These are phyloP conservation scores for Chesias legatella DNA, from an alignment of 2,888 invertebrate genomes.

Conservation along the genomic window DNA sequence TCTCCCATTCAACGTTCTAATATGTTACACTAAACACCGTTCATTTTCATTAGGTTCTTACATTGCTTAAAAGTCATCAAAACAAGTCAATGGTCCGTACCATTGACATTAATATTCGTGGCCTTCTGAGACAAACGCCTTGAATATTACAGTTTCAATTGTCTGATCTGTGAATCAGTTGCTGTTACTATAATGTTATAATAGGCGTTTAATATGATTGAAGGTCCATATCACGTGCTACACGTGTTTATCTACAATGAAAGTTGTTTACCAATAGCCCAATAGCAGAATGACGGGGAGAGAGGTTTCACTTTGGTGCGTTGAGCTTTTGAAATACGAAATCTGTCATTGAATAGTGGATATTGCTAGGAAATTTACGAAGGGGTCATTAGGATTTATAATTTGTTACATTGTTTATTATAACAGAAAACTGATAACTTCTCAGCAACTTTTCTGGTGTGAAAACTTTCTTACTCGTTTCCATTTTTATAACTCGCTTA, in stretches of 20 bases:
- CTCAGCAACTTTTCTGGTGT: no score
- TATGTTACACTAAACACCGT: constrained; percentile 1
- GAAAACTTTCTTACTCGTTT: no score
- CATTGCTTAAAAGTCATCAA: constrained; percentile 24
- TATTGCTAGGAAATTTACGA: no score
- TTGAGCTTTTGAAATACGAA: not conserved
- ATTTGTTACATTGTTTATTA: no score
- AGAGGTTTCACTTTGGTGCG: not conserved
- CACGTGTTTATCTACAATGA: constrained; percentile 7
- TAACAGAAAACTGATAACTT: no score
- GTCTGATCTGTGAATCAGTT: constrained; percentile 13
- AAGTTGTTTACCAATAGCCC: constrained; percentile 1
- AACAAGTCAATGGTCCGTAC: constrained; percentile 28
- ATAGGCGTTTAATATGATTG: constrained; percentile 29
- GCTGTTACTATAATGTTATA: constrained; percentile 23
- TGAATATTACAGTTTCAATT: constrained; percentile 10
- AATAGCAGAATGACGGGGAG: constrained; percentile 4
- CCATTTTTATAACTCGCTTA: no score
- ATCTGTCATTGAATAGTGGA: no score
- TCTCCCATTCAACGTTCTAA: no score
- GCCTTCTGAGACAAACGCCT: constrained; percentile 3
- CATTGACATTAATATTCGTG: constrained; percentile 1
- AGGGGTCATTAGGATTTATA: no score
- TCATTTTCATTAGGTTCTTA: constrained; percentile 24
- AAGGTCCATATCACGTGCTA: constrained; percentile 7